Base-by-base conservation (phyloP, 1,140 invertebrate genomes). In the Gerris buenoi region DNA sequence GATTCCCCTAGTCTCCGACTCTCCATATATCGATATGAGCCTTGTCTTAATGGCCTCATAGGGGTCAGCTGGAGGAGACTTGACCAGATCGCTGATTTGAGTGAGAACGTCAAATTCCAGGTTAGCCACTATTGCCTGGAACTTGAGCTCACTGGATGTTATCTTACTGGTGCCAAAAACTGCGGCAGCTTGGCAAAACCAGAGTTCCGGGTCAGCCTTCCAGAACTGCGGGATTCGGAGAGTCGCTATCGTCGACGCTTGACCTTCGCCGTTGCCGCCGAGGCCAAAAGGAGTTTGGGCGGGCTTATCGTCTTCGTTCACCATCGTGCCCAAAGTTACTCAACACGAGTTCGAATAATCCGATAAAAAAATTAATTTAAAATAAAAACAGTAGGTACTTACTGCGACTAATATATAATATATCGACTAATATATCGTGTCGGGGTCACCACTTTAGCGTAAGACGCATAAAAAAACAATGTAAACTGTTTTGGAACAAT, bases 181-280 rank as follows among this genome's bases (percentile, higher is more conserved):
- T 1, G 66, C 56, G 66, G 74, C 73, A 1, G 71, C 65, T n/a
- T 71, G 70, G 1, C 59, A 56, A 63, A 76, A 76, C 75, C 74
- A 76, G 18, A 72, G 63, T 2, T 68, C 64, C 1, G 72, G 71
- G 63, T 73, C 69, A 1, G 68, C 65, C 29, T 65, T 70, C 73
- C 71, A 74, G 58, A 76, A 74, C 0, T 66, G 64, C 18, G 70
- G 73, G 56, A 72, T 60, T 28, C 72, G 67, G 25, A 28, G 22
- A 33, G 18, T 64, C 18, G 63, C 18, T 10, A 46, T 46, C 5
- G 33, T 10, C 33, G 33, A 46, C 5, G 18, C 33, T 46, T 46
- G 5, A 10, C 18, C 33, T 46, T 46, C 18, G 33, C 33, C 33
- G 33, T 18, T 18, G 5, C 33, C 33, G 18, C 33, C 33, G 18